Conservation (phyloP, 2,888 invertebrate genomes). For the Ashinkailepas kermadecensis region DNA sequence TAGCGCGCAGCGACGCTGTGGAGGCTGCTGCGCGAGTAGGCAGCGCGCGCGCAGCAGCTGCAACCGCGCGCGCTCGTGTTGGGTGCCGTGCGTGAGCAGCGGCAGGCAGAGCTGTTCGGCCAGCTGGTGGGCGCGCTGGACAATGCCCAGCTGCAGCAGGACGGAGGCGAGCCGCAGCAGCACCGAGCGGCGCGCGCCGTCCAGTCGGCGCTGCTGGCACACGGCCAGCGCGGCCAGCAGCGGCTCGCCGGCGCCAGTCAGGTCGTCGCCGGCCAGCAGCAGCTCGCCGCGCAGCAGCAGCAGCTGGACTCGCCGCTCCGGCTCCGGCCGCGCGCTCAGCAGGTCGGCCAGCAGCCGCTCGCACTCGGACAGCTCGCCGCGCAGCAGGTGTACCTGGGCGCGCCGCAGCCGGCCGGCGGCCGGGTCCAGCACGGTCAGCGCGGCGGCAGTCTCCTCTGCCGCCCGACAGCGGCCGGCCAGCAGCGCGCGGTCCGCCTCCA, state of each 20-base stretch:
- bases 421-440: constrained; percentile 56
- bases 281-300: constrained; percentile 7
- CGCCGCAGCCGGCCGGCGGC: constrained; percentile 6
- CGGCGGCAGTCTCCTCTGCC: constrained; percentile 60
- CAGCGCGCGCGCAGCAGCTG: constrained; percentile 1
- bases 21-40: background rate
- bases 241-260: background rate
- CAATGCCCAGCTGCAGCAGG: background rate
- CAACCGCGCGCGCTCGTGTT: background rate
- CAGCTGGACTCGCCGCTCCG: constrained; percentile 4
- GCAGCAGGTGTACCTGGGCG: background rate
- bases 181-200: background rate
- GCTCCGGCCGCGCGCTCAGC: background rate
- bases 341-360: background rate
- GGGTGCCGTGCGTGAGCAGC: constrained; percentile 6
- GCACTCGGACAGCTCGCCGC: constrained; percentile 2
- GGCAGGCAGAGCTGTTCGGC: background rate
- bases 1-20: background rate
- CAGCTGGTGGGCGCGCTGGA: background rate
- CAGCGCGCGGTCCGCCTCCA: background rate
- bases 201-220: constrained; percentile 13
- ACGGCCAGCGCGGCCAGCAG: constrained; percentile 17
- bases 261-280: background rate
- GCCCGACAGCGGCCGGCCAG: constrained; percentile 55
- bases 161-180: constrained; percentile 8